A percentile compares a stretch with the other conserved stretches of the same genome.
Conservation (phyloP, 2,797 vertebrate genomes). For the Squalus acanthias region DNA sequence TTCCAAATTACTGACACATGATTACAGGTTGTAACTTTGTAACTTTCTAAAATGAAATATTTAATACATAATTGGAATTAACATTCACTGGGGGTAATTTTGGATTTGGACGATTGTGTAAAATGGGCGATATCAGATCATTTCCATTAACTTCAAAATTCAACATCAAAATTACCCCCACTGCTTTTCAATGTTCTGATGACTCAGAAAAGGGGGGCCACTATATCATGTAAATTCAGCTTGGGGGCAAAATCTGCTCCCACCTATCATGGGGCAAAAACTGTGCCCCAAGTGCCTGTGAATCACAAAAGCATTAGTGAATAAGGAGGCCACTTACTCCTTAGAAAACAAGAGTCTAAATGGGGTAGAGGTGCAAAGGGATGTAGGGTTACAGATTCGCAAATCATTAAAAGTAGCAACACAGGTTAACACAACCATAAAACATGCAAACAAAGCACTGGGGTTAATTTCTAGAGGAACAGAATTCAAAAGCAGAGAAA, state of each 20-base stretch:
- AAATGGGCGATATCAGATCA: not conserved
- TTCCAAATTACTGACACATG: not conserved
- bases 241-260: not conserved
- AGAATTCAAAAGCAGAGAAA: not conserved
- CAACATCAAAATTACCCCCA: not conserved
- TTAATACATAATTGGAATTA: not conserved
- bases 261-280: not conserved
- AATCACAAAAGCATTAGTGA: not conserved
- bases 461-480: not conserved
- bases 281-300: not conserved
- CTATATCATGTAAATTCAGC: not conserved
- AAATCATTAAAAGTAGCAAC: not conserved
- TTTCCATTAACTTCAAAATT: not conserved
- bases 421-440: not conserved
- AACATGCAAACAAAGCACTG: not conserved
- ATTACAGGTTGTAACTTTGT: not conserved
- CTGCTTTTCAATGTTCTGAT: not conserved
- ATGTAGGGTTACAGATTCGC: not conserved
- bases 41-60: not conserved
- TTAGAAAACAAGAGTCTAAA: not conserved
- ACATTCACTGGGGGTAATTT: not conserved
- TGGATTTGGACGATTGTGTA: not conserved
- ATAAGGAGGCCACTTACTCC: not conserved
- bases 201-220: not conserved
- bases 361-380: not conserved